Base-by-base conservation (phyloP, 2,113 vertebrate genomes). In the Thamnophis sirtalis region DNA sequence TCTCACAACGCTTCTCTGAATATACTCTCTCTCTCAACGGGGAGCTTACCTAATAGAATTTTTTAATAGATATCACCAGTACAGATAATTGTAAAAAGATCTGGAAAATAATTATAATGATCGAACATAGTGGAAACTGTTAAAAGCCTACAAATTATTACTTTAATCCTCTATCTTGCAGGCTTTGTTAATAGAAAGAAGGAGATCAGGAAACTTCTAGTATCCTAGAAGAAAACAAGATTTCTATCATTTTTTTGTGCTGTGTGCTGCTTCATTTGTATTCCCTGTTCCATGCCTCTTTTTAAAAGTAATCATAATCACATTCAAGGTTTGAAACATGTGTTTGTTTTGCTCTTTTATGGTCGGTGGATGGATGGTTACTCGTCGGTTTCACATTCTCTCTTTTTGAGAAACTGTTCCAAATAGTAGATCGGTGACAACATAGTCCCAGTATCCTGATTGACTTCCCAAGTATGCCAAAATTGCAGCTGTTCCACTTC, bases 401-500 rank as follows among this genome's bases (percentile, higher is more conserved):
- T 94, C 87, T 95, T 93, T 85, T 49, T 93, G 93, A 91, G 90
- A 19, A 84, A 93, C 90, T 84, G 22, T 24, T 92, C 49, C n/a
- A 92, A 89, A 91, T 94, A 90, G 91, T 93, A 56, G 80, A 68
- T 86, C 91, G 91, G n/a, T 89, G 56, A 91, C 63, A 91, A 50
- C 73, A 86, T 88, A 22, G 55, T 89, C 58, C 68, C 8, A 21
- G 63, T 90, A 63, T 92, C 93, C 19, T 1, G 89, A 43, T 86
- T 95, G 90, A 87, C 90, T 93, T 96, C 86, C 54, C 90, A 93
- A 93, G 95, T 89, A 68, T 90, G 94, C 84, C 24, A 87, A 92
- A 68, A 88, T 86, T 93, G 90, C 5, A 86, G 4, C 1, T 38
- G 51, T 53, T 93, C 22, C 63, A 15, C 1, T 3, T 93, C 28